Evolutionary conservation across 2,888 invertebrate species (phyloP), one percentile per base, ranked within the genome.

Genomic region (Gymnosoma rotundatum): DNA sequence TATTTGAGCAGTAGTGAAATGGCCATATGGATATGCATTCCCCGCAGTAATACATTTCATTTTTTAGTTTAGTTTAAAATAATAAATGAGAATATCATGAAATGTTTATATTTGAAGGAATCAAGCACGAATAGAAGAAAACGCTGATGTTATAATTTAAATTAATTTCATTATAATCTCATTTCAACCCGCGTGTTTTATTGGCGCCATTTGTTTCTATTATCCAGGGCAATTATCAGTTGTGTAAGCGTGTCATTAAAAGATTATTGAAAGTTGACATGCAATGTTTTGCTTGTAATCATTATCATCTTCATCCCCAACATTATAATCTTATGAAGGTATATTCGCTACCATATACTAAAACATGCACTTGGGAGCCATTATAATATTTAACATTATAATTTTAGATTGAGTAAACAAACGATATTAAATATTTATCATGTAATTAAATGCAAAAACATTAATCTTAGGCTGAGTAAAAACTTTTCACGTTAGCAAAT

Each of bases 211-310:
- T 63, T 74, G 74, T 63, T 67, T 61, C 74, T 61, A 63, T 74
- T 42, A 63, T 50, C 21, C 48, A n/a, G 4, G 25, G 38, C 60
- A 79, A 79, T 83, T 83, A 81, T 66, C 81, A 54, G 75, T 56
- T 75, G 64, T 81, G 70, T 75, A 60, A 58, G 25, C 61, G 70
- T 81, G 75, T 66, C 70, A 72, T 81, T 81, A 72, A 76, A 56
- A 70, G 81, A 76, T 81, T 81, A 81, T 76, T 64, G 58, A 70
- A 45, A 42, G 67, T 20, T 58, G 42, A 25, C 48, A 61, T 56
- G 70, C 81, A 48, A 70, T 9, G 50, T 42, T 48, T 50, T 20
- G 12, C 14, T 42, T 8, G 32, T 21, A 63, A 36, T 64, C 20
- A 42, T 36, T 14, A 56, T 36, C 18, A 25, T 16, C 52, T 52